Evolutionary conservation across 1,140 invertebrate species (phyloP).

Genomic region (Drosophila pseudoananassae): DNA sequence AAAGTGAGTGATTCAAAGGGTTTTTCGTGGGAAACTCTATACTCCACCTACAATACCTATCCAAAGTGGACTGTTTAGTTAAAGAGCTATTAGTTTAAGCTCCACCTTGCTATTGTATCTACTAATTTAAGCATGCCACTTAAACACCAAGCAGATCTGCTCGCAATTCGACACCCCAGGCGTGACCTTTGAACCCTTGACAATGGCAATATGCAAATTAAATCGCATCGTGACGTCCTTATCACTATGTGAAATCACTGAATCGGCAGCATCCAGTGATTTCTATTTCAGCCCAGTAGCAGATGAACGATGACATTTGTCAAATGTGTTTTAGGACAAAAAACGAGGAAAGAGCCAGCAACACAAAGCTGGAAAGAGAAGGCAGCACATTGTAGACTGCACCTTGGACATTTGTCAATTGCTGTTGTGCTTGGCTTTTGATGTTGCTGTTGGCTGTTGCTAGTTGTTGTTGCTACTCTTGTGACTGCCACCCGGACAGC

Average conservation of each 20-base stretch:
- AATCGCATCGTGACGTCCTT: conserved; percentile 59
- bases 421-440: conserved; percentile 57
- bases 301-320: conserved; percentile 56
- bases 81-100: neutral
- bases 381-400: conserved; percentile 19
- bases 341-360: conserved; percentile 5
- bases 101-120: neutral
- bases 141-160: conserved; percentile 11
- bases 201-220: conserved; percentile 54
- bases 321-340: conserved; percentile 52
- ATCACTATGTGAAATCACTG: conserved; percentile 64
- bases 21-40: neutral
- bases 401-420: conserved; percentile 75
- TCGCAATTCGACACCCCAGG: conserved; percentile 25
- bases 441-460: conserved; percentile 19
- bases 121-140: neutral
- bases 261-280: conserved; percentile 56
- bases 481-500: conserved; percentile 33
- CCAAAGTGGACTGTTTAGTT: neutral
- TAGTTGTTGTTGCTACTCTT: conserved; percentile 29
- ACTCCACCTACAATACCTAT: neutral
- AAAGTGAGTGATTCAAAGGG: neutral
- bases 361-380: too few relatives aligned
- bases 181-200: conserved; percentile 25
- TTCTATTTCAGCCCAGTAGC: conserved; percentile 43